Evolutionary conservation across 2,888 invertebrate genomes (phyloP), one percentile per base, ranked within the genome.

Genomic region (Augochlorella aurata): DNA sequence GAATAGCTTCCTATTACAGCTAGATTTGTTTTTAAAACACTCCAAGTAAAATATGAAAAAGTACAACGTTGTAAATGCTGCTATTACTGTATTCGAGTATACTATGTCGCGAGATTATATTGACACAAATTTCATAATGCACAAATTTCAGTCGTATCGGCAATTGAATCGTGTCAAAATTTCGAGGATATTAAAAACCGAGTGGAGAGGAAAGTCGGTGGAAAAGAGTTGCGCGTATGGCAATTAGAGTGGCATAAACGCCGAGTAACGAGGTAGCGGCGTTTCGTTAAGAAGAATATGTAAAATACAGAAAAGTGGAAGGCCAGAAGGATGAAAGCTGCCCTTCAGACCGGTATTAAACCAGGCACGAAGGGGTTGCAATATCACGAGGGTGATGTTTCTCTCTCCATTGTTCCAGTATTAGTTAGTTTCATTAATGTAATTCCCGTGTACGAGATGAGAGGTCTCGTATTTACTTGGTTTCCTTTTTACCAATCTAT

Each of bases 401-500:
- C 82, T 54, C 79, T 75, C 68, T 67, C 84, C 82, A 90, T 91
- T 90, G 91, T 91, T 91, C 84, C 77, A 84, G 85, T 84, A 90
- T 90, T 90, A 89, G 89, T 87, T 87, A 88, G 87, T 90, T 91
- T 90, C 90, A 91, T 92, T 90, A 92, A 90, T 90, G 89, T 90
- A 91, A 91, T 91, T 90, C 88, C 86, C 89, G 77, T 88, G 88
- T 88, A 87, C 84, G 85, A 83, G 87, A 82, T 80, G 84, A 88
- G 88, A 87, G 88, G 76, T 82, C 82, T 84, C 85, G 90, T 90
- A 91, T 91, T 92, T 92, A 90, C 90, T 91, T 90, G 90, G 90
- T 90, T 92, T 92, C 90, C 90, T 91, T 91, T 91, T 92, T 90
- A 90, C 84, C 88, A 89, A 92, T 90, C 90, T 90, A 92, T 92